Base-by-base conservation (phyloP, 1,140 invertebrate genomes). In the Ooceraea biroi region DNA sequence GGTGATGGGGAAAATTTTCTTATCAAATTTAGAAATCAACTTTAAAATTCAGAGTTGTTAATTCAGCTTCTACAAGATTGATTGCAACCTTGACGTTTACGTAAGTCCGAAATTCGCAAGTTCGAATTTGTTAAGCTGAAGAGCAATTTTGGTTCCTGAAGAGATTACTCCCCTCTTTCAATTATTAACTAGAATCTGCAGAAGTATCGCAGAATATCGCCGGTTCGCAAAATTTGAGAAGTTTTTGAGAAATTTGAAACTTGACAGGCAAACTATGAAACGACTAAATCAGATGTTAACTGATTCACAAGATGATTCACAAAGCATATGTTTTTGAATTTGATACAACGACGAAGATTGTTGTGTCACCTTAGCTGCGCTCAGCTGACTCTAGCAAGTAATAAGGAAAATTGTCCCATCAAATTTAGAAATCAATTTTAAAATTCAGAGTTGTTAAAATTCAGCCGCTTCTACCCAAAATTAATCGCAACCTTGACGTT, bases 281-380 rank as follows among this genome's bases (percentile, higher is more conserved):
- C n/a, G n/a, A n/a, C n/a, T n/a, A n/a, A n/a, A n/a, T n/a, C n/a
- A n/a, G n/a, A n/a, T n/a, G n/a, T n/a, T n/a, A n/a, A n/a, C n/a
- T n/a, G n/a, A n/a, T n/a, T n/a, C n/a, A n/a, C n/a, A n/a, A n/a
- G n/a, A n/a, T n/a, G n/a, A n/a, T n/a, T n/a, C n/a, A n/a, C n/a
- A n/a, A n/a, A n/a, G n/a, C n/a, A n/a, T n/a, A n/a, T n/a, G n/a
- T n/a, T n/a, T n/a, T n/a, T n/a, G n/a, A n/a, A n/a, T n/a, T n/a
- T n/a, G n/a, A n/a, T n/a, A n/a, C n/a, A n/a, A 41, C 48, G 27
- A 44, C 36, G 63, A 68, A 78, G 76, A 69, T 57, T 80, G 76
- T 69, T 80, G 65, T 80, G 65, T 80, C 61, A 80, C n/a, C 8
- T 71, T 71, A 80, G 76, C 65, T 57, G 36, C 12, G 10, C 76